A percentile compares a stretch with the other conserved stretches of the same genome.
phyloP scores from a whole-genome alignment of 1,140 invertebrate genomes.

The Drosophila neocordata region DNA sequence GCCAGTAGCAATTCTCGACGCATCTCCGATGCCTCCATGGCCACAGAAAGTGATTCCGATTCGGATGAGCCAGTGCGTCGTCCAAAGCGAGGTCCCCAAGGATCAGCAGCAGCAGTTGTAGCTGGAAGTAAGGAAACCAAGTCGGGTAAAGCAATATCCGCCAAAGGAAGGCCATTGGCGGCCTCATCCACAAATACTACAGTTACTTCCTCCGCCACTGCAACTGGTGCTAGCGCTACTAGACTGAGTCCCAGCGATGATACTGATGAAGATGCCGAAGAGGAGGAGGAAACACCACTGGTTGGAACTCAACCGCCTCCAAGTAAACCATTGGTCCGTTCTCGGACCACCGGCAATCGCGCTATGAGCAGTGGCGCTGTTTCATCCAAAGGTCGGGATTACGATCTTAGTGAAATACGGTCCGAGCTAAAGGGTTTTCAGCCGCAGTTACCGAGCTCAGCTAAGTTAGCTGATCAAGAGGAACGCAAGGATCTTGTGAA shows the following conservation, averaged over 20 bases:
- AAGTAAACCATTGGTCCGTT: slow-evolving; percentile 67
- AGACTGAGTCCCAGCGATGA: slow-evolving; percentile 45
- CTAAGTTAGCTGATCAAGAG: slow-evolving; percentile 18
- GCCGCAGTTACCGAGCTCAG: slow-evolving; percentile 30
- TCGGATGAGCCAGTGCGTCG: slow-evolving; percentile 84
- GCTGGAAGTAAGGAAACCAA: slow-evolving; percentile 5
- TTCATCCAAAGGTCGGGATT: slow-evolving; percentile 87
- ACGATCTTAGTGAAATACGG: slow-evolving; percentile 92
- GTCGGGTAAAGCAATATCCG: slow-evolving; percentile 1
- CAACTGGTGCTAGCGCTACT: slow-evolving; percentile 16
- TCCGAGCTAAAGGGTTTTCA: slow-evolving; percentile 91
- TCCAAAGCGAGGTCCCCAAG: slow-evolving; percentile 69
- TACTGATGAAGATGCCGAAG: slow-evolving; percentile 56
- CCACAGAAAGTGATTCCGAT: slow-evolving; percentile 86
- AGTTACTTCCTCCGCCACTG: neutral
- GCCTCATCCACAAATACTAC: neutral
- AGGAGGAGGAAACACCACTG: slow-evolving; percentile 30
- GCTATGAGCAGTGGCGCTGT: slow-evolving; percentile 53
- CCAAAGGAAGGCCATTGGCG: slow-evolving; percentile 4
- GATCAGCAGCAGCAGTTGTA: slow-evolving; percentile 6
- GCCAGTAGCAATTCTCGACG: slow-evolving; percentile 54
- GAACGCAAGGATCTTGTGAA: slow-evolving; percentile 51
- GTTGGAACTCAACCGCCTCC: neutral
- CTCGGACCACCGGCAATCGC: slow-evolving; percentile 50
- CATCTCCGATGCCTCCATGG: slow-evolving; percentile 84